A percentile compares a stretch with the other conserved stretches of the same genome.
These are phyloP conservation scores for Argynnis bischoffii DNA, from an alignment of 2,888 invertebrate genomes.

Conservation along the genomic window DNA sequence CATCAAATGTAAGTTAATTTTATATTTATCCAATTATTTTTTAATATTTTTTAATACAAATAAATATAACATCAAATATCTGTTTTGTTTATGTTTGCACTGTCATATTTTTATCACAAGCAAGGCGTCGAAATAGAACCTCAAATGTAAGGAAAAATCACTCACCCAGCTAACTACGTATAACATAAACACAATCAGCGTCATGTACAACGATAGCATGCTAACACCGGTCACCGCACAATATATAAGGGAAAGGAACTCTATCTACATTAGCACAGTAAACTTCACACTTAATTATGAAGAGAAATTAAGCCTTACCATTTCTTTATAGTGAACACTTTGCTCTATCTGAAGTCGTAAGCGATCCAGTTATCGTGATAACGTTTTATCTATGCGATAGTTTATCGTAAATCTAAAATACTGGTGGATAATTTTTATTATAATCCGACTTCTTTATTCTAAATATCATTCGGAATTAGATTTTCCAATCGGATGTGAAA, in stretches of 20 bases:
- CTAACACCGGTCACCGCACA: constrained; percentile 35
- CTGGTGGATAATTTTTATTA: constrained; percentile 4
- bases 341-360: constrained; percentile 53
- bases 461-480: neutral
- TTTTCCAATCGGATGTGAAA: neutral
- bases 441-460: constrained; percentile 19
- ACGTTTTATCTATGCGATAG: constrained; percentile 30
- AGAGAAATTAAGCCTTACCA: constrained; percentile 65
- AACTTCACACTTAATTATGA: constrained; percentile 47
- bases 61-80: no score
- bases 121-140: neutral
- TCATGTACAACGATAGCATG: constrained; percentile 49
- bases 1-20: neutral
- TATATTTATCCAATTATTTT: no score
- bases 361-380: constrained; percentile 46
- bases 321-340: constrained; percentile 61
- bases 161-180: constrained; percentile 56
- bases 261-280: constrained; percentile 22
- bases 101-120: no score
- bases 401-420: constrained; percentile 9
- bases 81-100: no score
- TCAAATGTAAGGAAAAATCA: constrained; percentile 30
- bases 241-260: constrained; percentile 39
- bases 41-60: no score
- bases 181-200: constrained; percentile 46